Conservation (phyloP, 2,888 invertebrate species). For the Allygus modestus region DNA sequence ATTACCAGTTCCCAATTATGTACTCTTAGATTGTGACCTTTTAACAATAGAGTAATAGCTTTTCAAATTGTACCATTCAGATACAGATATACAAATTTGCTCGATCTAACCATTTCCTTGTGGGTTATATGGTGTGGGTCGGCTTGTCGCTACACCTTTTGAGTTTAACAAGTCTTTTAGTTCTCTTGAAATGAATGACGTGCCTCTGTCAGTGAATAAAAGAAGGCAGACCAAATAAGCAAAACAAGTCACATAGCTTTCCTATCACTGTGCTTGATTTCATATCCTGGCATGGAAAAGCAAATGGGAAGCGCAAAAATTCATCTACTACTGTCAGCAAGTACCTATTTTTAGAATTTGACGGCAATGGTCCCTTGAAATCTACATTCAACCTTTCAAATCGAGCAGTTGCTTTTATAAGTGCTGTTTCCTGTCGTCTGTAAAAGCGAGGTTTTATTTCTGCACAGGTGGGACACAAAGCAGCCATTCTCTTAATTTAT, state of each 20-base stretch:
- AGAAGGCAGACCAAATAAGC: slow-evolving; percentile 66
- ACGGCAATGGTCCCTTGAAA: no score
- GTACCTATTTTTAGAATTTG: no score
- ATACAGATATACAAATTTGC: no score
- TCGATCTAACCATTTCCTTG: slow-evolving; percentile 62
- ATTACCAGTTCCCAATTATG: slow-evolving; percentile 48
- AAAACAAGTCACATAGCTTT: slow-evolving; percentile 62
- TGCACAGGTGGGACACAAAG: no score
- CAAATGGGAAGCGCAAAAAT: slow-evolving; percentile 61
- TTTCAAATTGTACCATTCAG: slow-evolving; percentile 18
- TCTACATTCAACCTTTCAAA: no score
- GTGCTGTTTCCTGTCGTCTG: background rate
- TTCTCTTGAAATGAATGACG: slow-evolving; percentile 65
- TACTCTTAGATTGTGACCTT: slow-evolving; percentile 21
- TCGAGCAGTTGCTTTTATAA: slow-evolving; percentile 3
- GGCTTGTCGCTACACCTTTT: slow-evolving; percentile 67
- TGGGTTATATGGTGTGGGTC: slow-evolving; percentile 67
- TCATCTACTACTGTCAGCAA: slow-evolving; percentile 67
- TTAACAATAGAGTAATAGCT: slow-evolving; percentile 12
- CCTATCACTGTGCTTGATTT: slow-evolving; percentile 65
- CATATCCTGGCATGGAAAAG: slow-evolving; percentile 49
- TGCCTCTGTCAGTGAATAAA: slow-evolving; percentile 68
- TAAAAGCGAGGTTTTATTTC: no score
- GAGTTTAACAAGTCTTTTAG: slow-evolving; percentile 64
- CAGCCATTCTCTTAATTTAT: slow-evolving; percentile 34